These are phyloP conservation scores for Branchinecta lynchi DNA, from an alignment of 1,140 invertebrate species.

Conservation along the genomic window DNA sequence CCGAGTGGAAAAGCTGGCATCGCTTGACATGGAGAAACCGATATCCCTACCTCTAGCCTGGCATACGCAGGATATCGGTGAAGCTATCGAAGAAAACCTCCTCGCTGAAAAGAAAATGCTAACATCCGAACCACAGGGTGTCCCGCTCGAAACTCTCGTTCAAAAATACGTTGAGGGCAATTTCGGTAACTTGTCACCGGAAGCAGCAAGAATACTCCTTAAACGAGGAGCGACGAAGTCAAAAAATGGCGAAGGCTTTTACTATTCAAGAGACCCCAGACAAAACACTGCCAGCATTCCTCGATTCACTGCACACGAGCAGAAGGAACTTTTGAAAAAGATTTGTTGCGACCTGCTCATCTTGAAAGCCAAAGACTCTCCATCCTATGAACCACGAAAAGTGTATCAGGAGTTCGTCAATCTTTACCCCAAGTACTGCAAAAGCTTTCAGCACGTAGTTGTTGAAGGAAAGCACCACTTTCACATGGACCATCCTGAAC, in stretches of 20 bases:
- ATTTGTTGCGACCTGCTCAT: constrained; percentile 26
- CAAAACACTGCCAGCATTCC: constrained; percentile 20
- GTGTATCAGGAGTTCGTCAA: constrained; percentile 21
- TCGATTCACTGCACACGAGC: constrained; percentile 22
- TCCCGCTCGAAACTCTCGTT: constrained; percentile 24
- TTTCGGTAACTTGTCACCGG: constrained; percentile 23
- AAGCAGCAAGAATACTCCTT: constrained; percentile 27
- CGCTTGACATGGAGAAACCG: constrained; percentile 27
- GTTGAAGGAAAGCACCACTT: constrained; percentile 32
- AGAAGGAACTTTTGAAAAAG: constrained; percentile 22
- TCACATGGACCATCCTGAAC: constrained; percentile 31
- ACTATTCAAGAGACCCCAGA: constrained; percentile 23
- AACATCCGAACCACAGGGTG: constrained; percentile 17
- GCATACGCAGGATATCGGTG: constrained; percentile 12
- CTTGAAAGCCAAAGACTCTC: constrained; percentile 24
- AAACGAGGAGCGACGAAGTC: constrained; percentile 25
- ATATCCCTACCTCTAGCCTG: constrained; percentile 15
- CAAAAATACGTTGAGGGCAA: constrained; percentile 24
- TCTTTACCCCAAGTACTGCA: constrained; percentile 21
- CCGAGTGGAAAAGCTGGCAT: constrained; percentile 26
- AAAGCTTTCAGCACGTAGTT: constrained; percentile 22
- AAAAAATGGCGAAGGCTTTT: constrained; percentile 26
- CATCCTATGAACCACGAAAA: constrained; percentile 21
- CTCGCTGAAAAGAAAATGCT: constrained; percentile 22
- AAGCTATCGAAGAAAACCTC: constrained; percentile 21